These are phyloP conservation scores for Anser brachyrhynchus DNA, from an alignment of 2,113 vertebrate genomes.

Conservation along the genomic window DNA sequence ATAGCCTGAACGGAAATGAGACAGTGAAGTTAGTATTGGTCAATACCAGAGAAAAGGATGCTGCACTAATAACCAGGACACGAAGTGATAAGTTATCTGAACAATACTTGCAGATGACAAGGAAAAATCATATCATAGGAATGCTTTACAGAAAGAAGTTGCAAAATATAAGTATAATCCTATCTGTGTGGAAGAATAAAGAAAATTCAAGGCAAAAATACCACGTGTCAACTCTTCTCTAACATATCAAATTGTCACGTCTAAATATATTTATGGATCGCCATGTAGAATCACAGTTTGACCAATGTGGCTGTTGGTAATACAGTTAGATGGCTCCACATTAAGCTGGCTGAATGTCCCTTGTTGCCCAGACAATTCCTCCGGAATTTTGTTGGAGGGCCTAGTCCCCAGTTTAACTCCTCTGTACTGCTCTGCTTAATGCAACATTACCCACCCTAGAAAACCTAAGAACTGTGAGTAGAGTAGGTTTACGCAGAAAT, in stretches of 20 bases:
- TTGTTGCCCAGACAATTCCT: background rate
- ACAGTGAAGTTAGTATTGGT: rapidly evolving
- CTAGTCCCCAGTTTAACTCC: background rate
- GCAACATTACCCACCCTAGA: background rate
- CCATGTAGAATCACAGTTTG: background rate
- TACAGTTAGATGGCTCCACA: background rate
- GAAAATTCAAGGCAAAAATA: background rate
- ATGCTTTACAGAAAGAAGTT: background rate
- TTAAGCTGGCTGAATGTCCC: background rate
- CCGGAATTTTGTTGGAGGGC: background rate
- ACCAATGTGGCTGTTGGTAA: background rate
- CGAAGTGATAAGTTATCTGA: background rate
- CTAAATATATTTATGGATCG: background rate
- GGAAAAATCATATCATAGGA: background rate
- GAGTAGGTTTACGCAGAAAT: background rate
- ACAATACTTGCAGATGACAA: background rate
- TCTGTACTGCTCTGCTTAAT: background rate
- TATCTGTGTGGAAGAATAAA: background rate
- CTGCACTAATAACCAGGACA: background rate
- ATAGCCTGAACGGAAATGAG: background rate
- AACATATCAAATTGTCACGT: background rate
- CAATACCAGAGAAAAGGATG: background rate
- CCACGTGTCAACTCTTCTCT: background rate
- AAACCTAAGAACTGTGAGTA: background rate
- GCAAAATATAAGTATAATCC: background rate